Evolutionary conservation across 2,888 invertebrate genomes (phyloP).

Genomic region (Apomyelois bistriatella): DNA sequence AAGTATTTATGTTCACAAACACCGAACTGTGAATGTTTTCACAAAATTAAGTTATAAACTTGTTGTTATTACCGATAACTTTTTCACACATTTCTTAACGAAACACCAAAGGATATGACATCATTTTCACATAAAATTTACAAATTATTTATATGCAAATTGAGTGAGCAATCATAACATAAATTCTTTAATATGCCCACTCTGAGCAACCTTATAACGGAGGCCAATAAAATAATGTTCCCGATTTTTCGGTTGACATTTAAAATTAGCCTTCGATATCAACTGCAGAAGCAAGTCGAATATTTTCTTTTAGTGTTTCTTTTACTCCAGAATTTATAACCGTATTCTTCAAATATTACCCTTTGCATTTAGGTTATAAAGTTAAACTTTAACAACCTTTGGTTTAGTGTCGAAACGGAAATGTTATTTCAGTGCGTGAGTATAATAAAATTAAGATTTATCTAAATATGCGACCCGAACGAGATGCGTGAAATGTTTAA

Average conservation of each 20-base stretch:
- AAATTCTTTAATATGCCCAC: constrained; percentile 55
- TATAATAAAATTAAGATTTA: constrained; percentile 14
- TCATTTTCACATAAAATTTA: constrained; percentile 60
- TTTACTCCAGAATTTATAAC: constrained; percentile 20
- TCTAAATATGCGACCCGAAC: constrained; percentile 15
- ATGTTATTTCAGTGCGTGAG: constrained; percentile 9
- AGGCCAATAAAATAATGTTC: constrained; percentile 42
- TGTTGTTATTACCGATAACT: constrained; percentile 31
- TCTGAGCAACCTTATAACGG: constrained; percentile 38
- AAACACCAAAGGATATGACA: constrained; percentile 52
- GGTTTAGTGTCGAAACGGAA: constrained; percentile 8
- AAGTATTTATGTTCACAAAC: neutral
- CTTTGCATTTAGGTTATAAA: constrained; percentile 17
- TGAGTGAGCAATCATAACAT: constrained; percentile 65
- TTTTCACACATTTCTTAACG: constrained; percentile 50
- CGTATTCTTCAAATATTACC: constrained; percentile 21
- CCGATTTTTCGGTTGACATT: constrained; percentile 30
- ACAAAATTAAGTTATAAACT: constrained; percentile 32
- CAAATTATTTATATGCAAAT: constrained; percentile 68
- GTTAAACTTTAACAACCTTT: constrained; percentile 14
- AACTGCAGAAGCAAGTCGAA: constrained; percentile 31
- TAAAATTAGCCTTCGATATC: constrained; percentile 31
- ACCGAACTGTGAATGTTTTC: constrained; percentile 16
- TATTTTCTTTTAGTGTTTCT: constrained; percentile 23
- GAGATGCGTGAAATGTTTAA: constrained; percentile 14